Base-by-base conservation (phyloP, 2,888 invertebrate species). In the Bellardia bayeri region DNA sequence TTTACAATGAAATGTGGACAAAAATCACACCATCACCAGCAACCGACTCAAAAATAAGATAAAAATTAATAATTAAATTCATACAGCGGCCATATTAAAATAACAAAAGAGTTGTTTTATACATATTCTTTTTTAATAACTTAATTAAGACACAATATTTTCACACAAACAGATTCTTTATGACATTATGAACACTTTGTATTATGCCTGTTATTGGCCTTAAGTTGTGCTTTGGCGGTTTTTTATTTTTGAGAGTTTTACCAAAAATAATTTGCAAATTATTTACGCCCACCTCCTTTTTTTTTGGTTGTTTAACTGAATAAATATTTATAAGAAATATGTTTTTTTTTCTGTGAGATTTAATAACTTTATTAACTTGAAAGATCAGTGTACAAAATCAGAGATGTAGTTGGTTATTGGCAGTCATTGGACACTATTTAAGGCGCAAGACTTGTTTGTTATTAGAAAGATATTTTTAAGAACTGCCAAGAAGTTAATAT, bases 21-120 rank as follows among this genome's bases (percentile, higher is more conserved):
- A 68, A 85, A 54, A 81, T 85, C 82, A 87, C 79, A 82, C 72
- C 72, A 78, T 80, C 74, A 80, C 33, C 80, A 66, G 33, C 42
- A 42, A 58, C 33, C 63, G n/a, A 3, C 54, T 3, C 37, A 58
- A 64, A 64, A 61, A 23, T 33, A 68, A 69, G 61, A 82, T 69
- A 82, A 81, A 81, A 71, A 71, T 71, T 71, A 51, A 85, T 82
- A 85, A 85, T 82, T 82, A 85, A 85, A 85, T 74, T 61, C 66
- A 78, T 78, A 72, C n/a, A 51, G 0, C 76, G 54, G 33, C 82
- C 33, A 23, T 54, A 72, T n/a, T 8, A 37, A 51, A 42, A 0
- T 49, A 16, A 51, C 49, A 14, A 63, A 49, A 23, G 23, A 83
- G 23, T 69, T 54, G 23, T 51, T 71, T 68, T 49, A 72, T 42